Conservation (phyloP, 2,113 vertebrate genomes). For the Entosphenus tridentatus region DNA sequence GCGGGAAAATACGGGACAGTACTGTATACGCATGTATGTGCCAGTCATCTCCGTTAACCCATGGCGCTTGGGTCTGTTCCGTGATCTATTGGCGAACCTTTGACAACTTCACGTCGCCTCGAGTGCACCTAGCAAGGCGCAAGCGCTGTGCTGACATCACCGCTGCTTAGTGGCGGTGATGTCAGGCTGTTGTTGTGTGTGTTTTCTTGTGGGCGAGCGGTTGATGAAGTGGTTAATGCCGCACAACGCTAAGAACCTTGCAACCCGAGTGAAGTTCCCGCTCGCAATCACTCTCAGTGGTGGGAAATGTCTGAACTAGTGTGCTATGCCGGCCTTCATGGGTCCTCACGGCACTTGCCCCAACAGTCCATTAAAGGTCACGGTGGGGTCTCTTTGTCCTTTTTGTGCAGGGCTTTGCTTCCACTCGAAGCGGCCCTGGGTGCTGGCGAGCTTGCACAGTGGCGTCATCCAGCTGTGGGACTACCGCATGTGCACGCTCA, state of each 20-base stretch:
- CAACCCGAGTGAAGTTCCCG: not conserved
- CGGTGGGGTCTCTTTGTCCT: not conserved
- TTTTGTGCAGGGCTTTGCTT: slow-evolving; percentile 51
- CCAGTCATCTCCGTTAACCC: too few relatives aligned
- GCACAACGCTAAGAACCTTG: not conserved
- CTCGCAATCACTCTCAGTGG: not conserved
- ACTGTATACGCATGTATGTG: too few relatives aligned
- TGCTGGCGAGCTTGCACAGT: slow-evolving; percentile 80
- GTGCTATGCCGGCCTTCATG: not conserved
- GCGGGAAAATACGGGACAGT: too few relatives aligned
- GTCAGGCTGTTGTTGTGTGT: too few relatives aligned
- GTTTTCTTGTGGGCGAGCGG: too few relatives aligned
- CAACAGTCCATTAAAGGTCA: not conserved
- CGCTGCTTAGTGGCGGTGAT: too few relatives aligned
- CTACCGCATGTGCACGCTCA: slow-evolving; percentile 87
- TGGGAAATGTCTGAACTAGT: not conserved
- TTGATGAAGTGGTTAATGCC: not conserved
- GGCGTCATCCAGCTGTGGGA: slow-evolving; percentile 96
- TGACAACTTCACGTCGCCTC: too few relatives aligned
- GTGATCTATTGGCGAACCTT: too few relatives aligned
- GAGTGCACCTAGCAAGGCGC: too few relatives aligned
- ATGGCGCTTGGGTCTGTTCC: too few relatives aligned
- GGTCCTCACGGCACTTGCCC: not conserved
- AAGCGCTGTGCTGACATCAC: too few relatives aligned
- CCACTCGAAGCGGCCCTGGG: slow-evolving; percentile 82